Evolutionary conservation across 1,140 invertebrate genomes (phyloP).

Genomic region (Pygmarrhopalites habei): DNA sequence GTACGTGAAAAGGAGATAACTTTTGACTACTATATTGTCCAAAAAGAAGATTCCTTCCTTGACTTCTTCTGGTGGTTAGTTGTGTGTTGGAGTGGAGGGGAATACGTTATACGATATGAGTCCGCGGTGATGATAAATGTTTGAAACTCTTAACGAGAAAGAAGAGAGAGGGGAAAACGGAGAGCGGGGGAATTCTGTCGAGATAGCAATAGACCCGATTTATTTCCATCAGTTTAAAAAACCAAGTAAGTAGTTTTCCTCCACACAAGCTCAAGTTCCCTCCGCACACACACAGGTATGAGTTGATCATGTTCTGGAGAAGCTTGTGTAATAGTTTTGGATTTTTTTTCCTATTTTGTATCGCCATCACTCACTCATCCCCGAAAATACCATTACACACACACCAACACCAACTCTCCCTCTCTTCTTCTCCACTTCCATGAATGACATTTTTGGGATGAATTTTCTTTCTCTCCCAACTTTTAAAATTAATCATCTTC

Average conservation of each 20-base stretch:
- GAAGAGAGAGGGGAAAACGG: not conserved
- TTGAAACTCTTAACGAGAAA: not conserved
- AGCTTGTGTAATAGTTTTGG: not conserved
- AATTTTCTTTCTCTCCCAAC: no score
- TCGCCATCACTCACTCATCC: no score
- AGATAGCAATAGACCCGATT: not conserved
- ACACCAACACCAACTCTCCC: not conserved
- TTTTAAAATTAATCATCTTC: conserved; percentile 7
- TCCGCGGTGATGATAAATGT: no score
- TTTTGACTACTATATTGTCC: no score
- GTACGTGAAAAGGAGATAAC: no score
- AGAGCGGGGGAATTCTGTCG: not conserved
- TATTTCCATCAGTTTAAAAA: conserved; percentile 2
- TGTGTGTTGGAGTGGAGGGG: no score
- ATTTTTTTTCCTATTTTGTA: no score
- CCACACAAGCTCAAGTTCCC: not conserved
- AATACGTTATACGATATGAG: no score
- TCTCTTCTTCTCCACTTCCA: not conserved
- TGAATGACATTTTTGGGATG: conserved; percentile 11
- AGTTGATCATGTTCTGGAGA: not conserved
- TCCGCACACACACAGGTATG: not conserved
- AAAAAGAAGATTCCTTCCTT: no score
- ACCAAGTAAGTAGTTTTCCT: conserved; percentile 1
- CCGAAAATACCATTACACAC: not conserved
- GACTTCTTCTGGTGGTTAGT: no score